Evolutionary conservation across 1,140 invertebrate genomes (phyloP).

Genomic region (Pseudomyrmex cubaensis): DNA sequence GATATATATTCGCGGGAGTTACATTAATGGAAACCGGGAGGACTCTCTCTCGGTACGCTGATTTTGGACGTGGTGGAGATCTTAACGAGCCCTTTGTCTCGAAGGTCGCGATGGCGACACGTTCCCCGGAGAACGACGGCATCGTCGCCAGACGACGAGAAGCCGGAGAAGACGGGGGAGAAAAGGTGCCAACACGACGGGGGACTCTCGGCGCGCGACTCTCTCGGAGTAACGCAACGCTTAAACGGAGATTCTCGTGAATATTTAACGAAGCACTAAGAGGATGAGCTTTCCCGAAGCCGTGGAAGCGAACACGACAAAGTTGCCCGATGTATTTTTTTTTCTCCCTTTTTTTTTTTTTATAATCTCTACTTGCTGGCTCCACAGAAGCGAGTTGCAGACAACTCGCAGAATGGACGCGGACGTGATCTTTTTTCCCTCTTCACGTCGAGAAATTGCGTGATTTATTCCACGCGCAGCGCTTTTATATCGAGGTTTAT

Average conservation of each 20-base stretch:
- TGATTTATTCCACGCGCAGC: not conserved
- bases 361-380: slow-evolving; percentile 15
- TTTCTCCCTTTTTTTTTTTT: slow-evolving; percentile 11
- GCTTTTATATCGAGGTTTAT: not conserved
- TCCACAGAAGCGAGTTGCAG: slow-evolving; percentile 1
- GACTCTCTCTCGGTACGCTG: slow-evolving; percentile 17
- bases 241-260: slow-evolving; percentile 71
- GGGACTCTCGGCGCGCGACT: slow-evolving; percentile 3
- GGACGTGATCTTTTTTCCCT: not conserved
- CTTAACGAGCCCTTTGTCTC: slow-evolving; percentile 67
- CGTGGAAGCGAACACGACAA: slow-evolving; percentile 50
- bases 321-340: slow-evolving; percentile 2
- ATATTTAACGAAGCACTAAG: slow-evolving; percentile 73
- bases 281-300: slow-evolving; percentile 69
- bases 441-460: not conserved
- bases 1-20: too few relatives aligned
- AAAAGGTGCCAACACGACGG: slow-evolving; percentile 24
- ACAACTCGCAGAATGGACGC: not conserved
- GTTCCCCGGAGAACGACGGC: slow-evolving; percentile 19
- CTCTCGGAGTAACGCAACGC: slow-evolving; percentile 51
- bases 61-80: slow-evolving; percentile 54
- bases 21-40: slow-evolving; percentile 53
- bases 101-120: slow-evolving; percentile 1
- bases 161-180: not conserved
- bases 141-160: slow-evolving; percentile 7